A percentile compares a stretch with the other conserved stretches of the same genome.
These are phyloP conservation scores for Neodiprion fabricii DNA, from an alignment of 1,140 invertebrate genomes.

Conservation along the genomic window DNA sequence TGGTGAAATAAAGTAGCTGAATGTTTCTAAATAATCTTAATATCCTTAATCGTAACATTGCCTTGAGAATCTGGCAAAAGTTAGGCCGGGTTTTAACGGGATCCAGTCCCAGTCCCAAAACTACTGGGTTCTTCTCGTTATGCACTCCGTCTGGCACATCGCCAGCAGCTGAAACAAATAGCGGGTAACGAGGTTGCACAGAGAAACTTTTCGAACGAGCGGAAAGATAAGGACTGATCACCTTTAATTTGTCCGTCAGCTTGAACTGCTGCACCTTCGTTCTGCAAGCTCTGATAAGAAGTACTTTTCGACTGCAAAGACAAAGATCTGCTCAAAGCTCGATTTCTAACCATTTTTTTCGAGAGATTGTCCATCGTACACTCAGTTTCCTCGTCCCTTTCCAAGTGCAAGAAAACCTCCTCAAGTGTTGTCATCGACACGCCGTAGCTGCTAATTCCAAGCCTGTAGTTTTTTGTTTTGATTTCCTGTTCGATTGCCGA, in stretches of 20 bases:
- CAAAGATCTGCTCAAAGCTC: conserved; percentile 72
- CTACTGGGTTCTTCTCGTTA: conserved; percentile 53
- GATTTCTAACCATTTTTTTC: conserved; percentile 74
- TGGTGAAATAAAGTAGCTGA: conserved; percentile 61
- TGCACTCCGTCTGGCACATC: conserved; percentile 52
- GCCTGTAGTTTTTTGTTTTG: conserved; percentile 65
- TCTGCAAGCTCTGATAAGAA: conserved; percentile 75
- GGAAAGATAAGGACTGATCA: conserved; percentile 24
- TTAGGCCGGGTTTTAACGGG: conserved; percentile 64
- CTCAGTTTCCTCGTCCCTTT: conserved; percentile 72
- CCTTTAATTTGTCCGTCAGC: conserved; percentile 56
- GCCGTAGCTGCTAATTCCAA: conserved; percentile 85
- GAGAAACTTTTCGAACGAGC: background rate
- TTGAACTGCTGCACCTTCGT: conserved; percentile 62
- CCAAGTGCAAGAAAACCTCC: conserved; percentile 81
- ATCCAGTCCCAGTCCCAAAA: conserved; percentile 63
- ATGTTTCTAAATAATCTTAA: conserved; percentile 60
- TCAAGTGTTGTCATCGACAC: conserved; percentile 94
- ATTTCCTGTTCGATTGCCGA: conserved; percentile 78
- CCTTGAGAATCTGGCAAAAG: conserved; percentile 59
- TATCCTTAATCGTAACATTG: conserved; percentile 59
- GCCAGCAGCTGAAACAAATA: conserved; percentile 35
- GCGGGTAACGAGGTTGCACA: background rate
- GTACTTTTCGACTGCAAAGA: conserved; percentile 76
- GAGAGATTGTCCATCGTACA: conserved; percentile 72